phyloP scores from a whole-genome alignment of 1,140 invertebrate species.

The Zaprionus taronus region DNA sequence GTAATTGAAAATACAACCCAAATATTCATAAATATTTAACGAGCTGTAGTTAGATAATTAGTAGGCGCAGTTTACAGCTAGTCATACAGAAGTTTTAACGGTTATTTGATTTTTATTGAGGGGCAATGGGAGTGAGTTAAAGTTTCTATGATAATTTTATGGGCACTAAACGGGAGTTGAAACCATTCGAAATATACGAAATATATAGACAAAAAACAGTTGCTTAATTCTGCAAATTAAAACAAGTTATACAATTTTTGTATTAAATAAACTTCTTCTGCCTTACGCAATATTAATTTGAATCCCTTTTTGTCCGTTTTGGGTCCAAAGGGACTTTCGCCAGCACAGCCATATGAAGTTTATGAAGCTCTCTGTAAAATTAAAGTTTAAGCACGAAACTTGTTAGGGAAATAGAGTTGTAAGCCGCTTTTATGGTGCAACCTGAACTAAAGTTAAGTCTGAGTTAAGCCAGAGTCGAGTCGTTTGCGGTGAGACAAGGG shows the following conservation, averaged over 20 bases:
- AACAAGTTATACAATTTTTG: neutral
- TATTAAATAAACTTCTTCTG: neutral
- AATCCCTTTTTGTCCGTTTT: conserved; percentile 16
- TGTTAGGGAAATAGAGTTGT: conserved; percentile 42
- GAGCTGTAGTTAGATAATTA: conserved; percentile 30
- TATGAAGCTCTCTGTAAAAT: conserved; percentile 35
- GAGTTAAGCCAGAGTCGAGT: conserved; percentile 21
- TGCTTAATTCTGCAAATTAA: neutral
- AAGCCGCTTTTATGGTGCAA: conserved; percentile 35
- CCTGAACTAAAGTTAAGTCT: conserved; percentile 21
- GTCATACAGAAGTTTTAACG: conserved; percentile 10
- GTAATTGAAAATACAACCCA: conserved; percentile 19
- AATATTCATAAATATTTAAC: conserved; percentile 28
- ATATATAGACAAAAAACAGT: neutral
- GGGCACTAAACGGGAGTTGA: too few species aligned
- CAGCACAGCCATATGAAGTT: conserved; percentile 33
- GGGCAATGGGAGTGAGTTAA: neutral
- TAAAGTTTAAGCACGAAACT: conserved; percentile 37
- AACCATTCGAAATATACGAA: too few species aligned
- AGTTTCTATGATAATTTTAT: neutral
- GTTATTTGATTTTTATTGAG: neutral
- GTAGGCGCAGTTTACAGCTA: neutral
- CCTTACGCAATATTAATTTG: conserved; percentile 13
- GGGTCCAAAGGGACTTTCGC: neutral
- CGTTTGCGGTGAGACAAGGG: neutral